phyloP scores from a whole-genome alignment of 2,888 invertebrate genomes.

The Beris chalybata region DNA sequence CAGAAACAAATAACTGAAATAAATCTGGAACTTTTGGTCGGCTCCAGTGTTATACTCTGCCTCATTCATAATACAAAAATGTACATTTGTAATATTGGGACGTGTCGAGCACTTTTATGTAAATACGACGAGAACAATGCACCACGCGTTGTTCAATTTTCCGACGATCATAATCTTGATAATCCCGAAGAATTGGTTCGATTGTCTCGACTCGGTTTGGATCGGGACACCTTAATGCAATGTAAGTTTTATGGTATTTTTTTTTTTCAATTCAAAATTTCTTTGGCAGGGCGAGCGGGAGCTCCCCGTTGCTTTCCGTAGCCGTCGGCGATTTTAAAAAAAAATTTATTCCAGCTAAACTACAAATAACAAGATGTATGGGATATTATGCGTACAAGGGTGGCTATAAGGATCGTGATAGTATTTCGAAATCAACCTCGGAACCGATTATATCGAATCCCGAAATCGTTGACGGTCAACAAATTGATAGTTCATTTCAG shows the following conservation, averaged over 20 bases:
- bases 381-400: conserved; percentile 88
- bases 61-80: conserved; percentile 75
- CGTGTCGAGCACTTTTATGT: conserved; percentile 74
- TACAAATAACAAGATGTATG: conserved; percentile 76
- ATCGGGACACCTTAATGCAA: conserved; percentile 60
- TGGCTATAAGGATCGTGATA: conserved; percentile 80
- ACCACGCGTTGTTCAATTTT: conserved; percentile 74
- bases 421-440: conserved; percentile 66
- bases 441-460: conserved; percentile 85
- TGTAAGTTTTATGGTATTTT: conserved; percentile 15
- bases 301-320: too few relatives aligned
- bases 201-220: conserved; percentile 73
- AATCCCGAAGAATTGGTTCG: conserved; percentile 85
- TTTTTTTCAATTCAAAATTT: too few relatives aligned
- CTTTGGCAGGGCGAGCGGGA: too few relatives aligned
- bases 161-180: conserved; percentile 77
- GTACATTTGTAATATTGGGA: conserved; percentile 86
- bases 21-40: conserved; percentile 77
- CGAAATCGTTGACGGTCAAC: conserved; percentile 79
- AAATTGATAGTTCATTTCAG: conserved; percentile 69
- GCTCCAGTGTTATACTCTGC: conserved; percentile 81
- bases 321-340: conserved; percentile 20
- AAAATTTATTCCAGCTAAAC: conserved; percentile 33
- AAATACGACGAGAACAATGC: conserved; percentile 75
- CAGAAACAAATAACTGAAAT: conserved; percentile 71